These are phyloP conservation scores for Mus caroli DNA, from an alignment of 2,797 vertebrate species.

Conservation along the genomic window DNA sequence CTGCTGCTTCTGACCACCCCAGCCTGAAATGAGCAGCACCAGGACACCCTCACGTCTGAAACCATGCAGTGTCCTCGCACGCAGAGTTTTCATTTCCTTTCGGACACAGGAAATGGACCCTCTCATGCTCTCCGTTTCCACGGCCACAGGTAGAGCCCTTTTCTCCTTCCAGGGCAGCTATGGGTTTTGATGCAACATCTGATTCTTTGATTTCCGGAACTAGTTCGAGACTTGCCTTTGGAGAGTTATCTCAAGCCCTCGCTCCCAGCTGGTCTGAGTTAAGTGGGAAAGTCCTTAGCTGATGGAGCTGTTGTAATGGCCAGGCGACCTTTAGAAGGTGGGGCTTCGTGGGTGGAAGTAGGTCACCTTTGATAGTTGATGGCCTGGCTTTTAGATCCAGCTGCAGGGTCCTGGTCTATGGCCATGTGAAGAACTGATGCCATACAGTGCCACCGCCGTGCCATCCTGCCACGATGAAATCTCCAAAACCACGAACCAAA, in stretches of 20 bases:
- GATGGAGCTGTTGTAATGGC: neutral
- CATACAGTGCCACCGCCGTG: neutral
- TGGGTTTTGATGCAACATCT: neutral
- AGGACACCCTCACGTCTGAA: neutral
- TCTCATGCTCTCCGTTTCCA: neutral
- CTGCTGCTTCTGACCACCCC: neutral
- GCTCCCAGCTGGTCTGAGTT: neutral
- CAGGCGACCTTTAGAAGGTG: neutral
- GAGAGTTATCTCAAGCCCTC: neutral
- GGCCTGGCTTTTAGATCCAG: neutral
- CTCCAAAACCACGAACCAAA: neutral
- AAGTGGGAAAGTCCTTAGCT: neutral
- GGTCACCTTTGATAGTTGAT: neutral
- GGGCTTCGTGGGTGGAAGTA: neutral
- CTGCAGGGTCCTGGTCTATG: neutral
- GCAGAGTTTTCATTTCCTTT: neutral
- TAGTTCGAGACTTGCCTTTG: neutral
- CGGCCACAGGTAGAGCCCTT: neutral
- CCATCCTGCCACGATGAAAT: neutral
- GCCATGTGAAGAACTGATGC: neutral
- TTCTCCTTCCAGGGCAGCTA: neutral
- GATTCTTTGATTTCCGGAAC: neutral
- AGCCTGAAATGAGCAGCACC: neutral
- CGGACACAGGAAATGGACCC: neutral
- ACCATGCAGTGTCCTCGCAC: rapidly evolving